Evolutionary conservation across 2,888 invertebrate genomes (phyloP), one percentile per base, ranked within the genome.

Genomic region (Cantharis nigra): DNA sequence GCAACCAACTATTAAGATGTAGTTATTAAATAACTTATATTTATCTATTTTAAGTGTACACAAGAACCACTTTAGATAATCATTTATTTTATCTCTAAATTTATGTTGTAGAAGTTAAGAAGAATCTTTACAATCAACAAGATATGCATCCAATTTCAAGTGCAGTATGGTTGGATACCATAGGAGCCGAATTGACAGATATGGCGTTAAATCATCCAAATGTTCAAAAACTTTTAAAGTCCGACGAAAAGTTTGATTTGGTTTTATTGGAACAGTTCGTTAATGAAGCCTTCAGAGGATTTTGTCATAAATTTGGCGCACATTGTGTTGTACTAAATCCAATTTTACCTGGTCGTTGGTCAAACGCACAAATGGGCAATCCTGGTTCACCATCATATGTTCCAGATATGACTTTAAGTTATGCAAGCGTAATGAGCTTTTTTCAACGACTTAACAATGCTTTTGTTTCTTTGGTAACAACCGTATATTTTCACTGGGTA

Each of bases 401-500:
- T 65, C 90, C 91, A 0, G 89, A 90, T 71, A 86, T 88, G 9
- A 88, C 89, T 76, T 80, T 89, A 70, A 85, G 87, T 3, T 89
- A 85, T 75, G 83, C 87, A 49, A 88, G 90, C 28, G 85, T 84
- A 64, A 90, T 91, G 86, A 90, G 86, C 63, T 92, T 93, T 79
- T 85, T 86, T 82, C 89, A 91, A 81, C 86, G 94, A 80, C 63
- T 92, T 0, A 85, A 88, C 14, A 94, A 93, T 83, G 86, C 90
- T 0, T 87, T 88, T 1, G 69, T 82, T 18, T 71, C 79, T 64
- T 30, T 81, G 5, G 67, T 80, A 33, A 69, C 79, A 23, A 75
- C 80, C 62, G 3, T 84, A 9, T 74, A 80, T 62, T 75, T 70
- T 3, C 75, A 85, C 63, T 79, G 82, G 2, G 69, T 76, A n/a